Evolutionary conservation across 2,113 vertebrate species (phyloP).

Genomic region (Penelope pileata): DNA sequence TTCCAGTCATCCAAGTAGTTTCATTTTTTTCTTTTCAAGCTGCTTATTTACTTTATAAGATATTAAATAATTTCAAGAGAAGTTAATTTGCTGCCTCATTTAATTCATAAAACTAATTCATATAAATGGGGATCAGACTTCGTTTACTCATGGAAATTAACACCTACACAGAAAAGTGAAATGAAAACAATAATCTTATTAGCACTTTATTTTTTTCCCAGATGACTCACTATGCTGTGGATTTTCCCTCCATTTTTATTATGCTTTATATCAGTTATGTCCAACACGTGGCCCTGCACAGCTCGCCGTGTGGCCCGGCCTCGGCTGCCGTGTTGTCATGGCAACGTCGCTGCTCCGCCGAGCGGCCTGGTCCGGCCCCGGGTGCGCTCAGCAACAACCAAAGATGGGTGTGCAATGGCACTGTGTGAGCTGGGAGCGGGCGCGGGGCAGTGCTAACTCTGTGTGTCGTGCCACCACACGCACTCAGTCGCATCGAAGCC

Average conservation of each 20-base stretch:
- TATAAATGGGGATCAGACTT: not conserved
- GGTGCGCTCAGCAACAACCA: too few relatives aligned
- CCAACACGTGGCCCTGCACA: too few relatives aligned
- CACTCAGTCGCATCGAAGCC: too few relatives aligned
- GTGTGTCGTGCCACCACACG: too few relatives aligned
- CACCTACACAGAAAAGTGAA: not conserved
- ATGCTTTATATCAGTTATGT: too few relatives aligned
- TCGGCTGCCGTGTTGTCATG: too few relatives aligned
- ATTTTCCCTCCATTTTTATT: not conserved
- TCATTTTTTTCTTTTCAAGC: not conserved
- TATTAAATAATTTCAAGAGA: not conserved
- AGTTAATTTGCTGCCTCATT: constrained; percentile 5
- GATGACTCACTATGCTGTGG: not conserved
- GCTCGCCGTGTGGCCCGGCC: too few relatives aligned
- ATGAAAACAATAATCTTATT: constrained; percentile 9
- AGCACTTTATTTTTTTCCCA: not conserved
- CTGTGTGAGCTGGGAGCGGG: too few relatives aligned
- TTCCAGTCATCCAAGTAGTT: not conserved
- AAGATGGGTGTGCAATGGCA: too few relatives aligned
- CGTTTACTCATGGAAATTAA: not conserved
- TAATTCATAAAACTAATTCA: not conserved
- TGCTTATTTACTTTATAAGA: not conserved
- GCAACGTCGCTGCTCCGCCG: too few relatives aligned
- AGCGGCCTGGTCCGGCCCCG: too few relatives aligned
- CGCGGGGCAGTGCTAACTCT: too few relatives aligned